These are phyloP conservation scores for Beroe forskalii DNA, from an alignment of 37 sponge, comb jelly and placozoan species.

Conservation along the genomic window DNA sequence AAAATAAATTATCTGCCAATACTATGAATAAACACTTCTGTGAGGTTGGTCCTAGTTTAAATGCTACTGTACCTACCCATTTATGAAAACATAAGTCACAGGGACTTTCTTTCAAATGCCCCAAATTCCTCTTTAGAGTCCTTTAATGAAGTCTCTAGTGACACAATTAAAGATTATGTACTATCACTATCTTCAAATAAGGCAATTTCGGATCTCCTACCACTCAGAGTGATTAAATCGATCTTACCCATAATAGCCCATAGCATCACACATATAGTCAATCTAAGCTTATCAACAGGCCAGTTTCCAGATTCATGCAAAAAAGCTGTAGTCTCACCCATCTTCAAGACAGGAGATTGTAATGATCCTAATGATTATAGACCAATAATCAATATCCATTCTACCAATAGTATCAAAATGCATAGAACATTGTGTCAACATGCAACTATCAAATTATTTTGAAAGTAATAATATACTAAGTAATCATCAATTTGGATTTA, in stretches of 20 bases:
- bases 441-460: not conserved
- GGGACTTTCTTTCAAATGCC: not conserved
- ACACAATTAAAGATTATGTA: not conserved
- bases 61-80: not conserved
- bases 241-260: not conserved
- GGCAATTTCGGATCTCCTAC: not conserved
- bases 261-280: not conserved
- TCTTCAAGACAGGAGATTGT: not conserved
- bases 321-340: not conserved
- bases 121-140: not conserved
- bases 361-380: not conserved
- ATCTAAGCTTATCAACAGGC: not conserved
- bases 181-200: not conserved
- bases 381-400: constrained; percentile 19
- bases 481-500: too few relatives aligned
- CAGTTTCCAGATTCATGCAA: not conserved
- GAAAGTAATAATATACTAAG: not conserved
- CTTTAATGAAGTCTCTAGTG: not conserved
- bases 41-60: not conserved
- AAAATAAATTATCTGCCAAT: not conserved
- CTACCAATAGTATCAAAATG: not conserved
- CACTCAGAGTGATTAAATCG: not conserved
- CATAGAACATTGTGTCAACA: not conserved
- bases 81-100: not conserved
- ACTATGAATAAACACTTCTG: not conserved